Percentiles rank a stretch among this genome's conserved stretches.
phyloP scores from a whole-genome alignment of 2,888 invertebrate genomes.

The Drosophila barbarae region DNA sequence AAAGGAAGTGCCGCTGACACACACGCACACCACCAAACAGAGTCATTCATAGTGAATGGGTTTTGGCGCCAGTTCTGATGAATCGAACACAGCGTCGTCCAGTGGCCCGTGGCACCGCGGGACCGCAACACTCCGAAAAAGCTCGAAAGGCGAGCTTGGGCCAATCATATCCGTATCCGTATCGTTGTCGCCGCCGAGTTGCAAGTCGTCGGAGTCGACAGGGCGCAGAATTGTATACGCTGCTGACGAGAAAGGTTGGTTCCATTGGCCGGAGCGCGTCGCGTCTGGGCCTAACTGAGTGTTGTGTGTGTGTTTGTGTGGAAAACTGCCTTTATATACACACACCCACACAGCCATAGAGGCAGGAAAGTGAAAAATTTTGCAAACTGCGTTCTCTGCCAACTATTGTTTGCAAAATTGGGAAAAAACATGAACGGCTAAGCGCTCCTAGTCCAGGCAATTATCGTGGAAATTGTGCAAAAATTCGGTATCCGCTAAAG shows the following conservation, averaged over 20 bases:
- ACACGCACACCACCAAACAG: constrained; percentile 8
- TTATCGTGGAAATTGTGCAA: constrained; percentile 32
- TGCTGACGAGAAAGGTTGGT: constrained; percentile 79
- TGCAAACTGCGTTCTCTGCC: constrained; percentile 55
- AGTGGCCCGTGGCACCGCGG: constrained; percentile 37
- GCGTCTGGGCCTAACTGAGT: constrained; percentile 54
- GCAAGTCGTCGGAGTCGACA: constrained; percentile 38
- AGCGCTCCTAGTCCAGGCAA: constrained; percentile 12
- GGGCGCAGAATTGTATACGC: constrained; percentile 79
- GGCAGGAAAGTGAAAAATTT: constrained; percentile 71
- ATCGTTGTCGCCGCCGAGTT: constrained; percentile 31
- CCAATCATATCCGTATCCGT: constrained; percentile 20
- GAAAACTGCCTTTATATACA: constrained; percentile 54
- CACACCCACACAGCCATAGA: constrained; percentile 43
- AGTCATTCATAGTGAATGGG: constrained; percentile 41
- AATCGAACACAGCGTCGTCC: constrained; percentile 39
- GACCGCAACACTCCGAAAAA: constrained; percentile 65
- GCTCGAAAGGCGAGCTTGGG: constrained; percentile 58
- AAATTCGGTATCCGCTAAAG: constrained; percentile 51
- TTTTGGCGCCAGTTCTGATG: constrained; percentile 70
- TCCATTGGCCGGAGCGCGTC: constrained; percentile 67
- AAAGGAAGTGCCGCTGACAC: neutral
- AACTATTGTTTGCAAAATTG: constrained; percentile 41
- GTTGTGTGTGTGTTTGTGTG: constrained; percentile 54
- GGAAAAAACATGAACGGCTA: constrained; percentile 6